phyloP scores from a whole-genome alignment of 2,113 vertebrate genomes.

The Atherinomorus stipes region DNA sequence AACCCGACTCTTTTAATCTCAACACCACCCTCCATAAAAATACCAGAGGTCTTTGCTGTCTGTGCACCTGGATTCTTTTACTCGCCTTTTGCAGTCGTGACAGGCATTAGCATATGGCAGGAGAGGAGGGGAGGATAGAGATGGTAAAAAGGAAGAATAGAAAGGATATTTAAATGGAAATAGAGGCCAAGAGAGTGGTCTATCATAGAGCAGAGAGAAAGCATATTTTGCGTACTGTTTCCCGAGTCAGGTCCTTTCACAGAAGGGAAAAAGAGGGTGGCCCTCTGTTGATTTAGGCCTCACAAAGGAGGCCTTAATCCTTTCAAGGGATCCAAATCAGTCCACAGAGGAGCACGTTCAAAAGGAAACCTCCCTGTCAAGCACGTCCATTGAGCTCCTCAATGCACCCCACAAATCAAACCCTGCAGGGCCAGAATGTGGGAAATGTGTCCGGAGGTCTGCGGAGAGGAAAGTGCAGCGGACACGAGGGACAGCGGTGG shows the following conservation, averaged over 20 bases:
- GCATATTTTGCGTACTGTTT: slow-evolving; percentile 94
- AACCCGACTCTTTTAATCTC: slow-evolving; percentile 73
- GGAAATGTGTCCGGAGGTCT: slow-evolving; percentile 82
- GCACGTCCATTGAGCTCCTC: slow-evolving; percentile 86
- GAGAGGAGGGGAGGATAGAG: slow-evolving; percentile 84
- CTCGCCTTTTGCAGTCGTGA: slow-evolving; percentile 84
- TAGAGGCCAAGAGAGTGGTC: slow-evolving; percentile 90
- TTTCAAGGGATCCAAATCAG: slow-evolving; percentile 95
- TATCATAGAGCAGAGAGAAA: slow-evolving; percentile 85
- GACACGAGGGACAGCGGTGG: slow-evolving; percentile 8
- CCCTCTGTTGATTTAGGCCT: slow-evolving; percentile 94
- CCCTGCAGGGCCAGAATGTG: slow-evolving; percentile 89
- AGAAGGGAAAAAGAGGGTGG: slow-evolving; percentile 79
- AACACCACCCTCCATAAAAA: slow-evolving; percentile 78
- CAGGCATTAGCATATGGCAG: slow-evolving; percentile 92
- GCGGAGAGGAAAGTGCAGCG: slow-evolving; percentile 40
- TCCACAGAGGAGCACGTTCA: slow-evolving; percentile 86
- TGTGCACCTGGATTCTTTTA: slow-evolving; percentile 89
- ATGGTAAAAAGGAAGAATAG: slow-evolving; percentile 83
- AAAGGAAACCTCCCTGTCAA: slow-evolving; percentile 92
- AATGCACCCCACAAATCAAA: slow-evolving; percentile 91
- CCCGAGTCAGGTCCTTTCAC: slow-evolving; percentile 87
- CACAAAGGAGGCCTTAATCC: slow-evolving; percentile 95
- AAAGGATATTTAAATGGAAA: slow-evolving; percentile 94
- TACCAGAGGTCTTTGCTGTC: slow-evolving; percentile 80